phyloP scores from a whole-genome alignment of 1,140 invertebrate genomes.

The Battus philenor region DNA sequence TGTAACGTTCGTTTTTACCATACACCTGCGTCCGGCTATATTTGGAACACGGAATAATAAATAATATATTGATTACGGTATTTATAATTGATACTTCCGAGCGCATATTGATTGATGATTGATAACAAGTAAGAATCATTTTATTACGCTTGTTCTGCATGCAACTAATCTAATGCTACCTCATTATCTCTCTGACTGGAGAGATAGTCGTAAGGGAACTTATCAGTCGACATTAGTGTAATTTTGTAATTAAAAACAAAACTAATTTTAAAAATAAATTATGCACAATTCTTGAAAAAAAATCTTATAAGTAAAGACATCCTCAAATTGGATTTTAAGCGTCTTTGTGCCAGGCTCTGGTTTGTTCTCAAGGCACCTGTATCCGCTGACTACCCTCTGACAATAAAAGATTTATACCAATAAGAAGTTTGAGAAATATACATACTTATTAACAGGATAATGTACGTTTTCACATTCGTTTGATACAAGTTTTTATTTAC shows the following conservation, averaged over 20 bases:
- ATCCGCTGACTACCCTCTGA: slow-evolving; percentile 46
- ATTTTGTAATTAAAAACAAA: too few relatives aligned
- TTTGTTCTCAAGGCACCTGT: slow-evolving; percentile 51
- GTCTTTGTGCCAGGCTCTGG: slow-evolving; percentile 2
- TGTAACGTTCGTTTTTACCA: slow-evolving; percentile 43
- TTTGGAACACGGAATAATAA: slow-evolving; percentile 51
- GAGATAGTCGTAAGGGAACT: too few relatives aligned
- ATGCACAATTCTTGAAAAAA: too few relatives aligned
- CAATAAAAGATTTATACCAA: slow-evolving; percentile 52
- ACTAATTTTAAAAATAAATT: neutral
- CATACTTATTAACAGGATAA: too few relatives aligned
- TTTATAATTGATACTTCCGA: slow-evolving; percentile 35
- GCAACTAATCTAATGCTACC: slow-evolving; percentile 1
- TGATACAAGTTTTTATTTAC: too few relatives aligned
- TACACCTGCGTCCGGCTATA: slow-evolving; percentile 65
- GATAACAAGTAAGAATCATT: neutral
- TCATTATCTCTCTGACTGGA: too few relatives aligned
- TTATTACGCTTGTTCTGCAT: neutral
- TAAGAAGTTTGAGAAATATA: slow-evolving; percentile 20
- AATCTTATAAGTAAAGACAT: neutral
- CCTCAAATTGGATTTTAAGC: slow-evolving; percentile 5
- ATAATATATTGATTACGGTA: slow-evolving; percentile 51
- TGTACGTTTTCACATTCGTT: too few relatives aligned
- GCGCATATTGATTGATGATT: slow-evolving; percentile 12
- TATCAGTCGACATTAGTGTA: too few relatives aligned